Percentiles rank a stretch among this genome's conserved stretches.
Conservation (phyloP, 2,797 vertebrate species). For the Diceros bicornis region DNA sequence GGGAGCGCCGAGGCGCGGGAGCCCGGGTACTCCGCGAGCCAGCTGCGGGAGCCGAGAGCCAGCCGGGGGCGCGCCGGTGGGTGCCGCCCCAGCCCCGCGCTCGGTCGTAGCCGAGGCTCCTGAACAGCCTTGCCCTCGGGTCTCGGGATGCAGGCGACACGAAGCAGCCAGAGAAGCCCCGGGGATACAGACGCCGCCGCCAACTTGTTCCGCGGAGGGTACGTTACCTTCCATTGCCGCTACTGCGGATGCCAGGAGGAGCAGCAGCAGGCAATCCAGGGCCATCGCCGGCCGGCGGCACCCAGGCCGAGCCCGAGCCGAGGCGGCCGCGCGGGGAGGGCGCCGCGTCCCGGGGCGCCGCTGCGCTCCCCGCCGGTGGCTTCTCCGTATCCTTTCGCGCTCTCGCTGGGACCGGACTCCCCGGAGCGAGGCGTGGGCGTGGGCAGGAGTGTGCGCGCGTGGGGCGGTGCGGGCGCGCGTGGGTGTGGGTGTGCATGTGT, state of each 20-base stretch:
- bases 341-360: conserved; percentile 82
- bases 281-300: conserved; percentile 85
- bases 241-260: conserved; percentile 89
- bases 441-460: conserved; percentile 82
- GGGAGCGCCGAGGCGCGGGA: background rate
- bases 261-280: conserved; percentile 86
- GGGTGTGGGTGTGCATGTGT: conserved; percentile 85
- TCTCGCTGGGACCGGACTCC: conserved; percentile 83
- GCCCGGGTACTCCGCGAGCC: background rate
- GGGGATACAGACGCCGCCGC: background rate
- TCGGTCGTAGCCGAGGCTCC: background rate
- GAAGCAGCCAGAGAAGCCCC: background rate
- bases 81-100: conserved; percentile 1
- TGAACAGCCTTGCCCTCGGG: background rate
- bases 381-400: conserved; percentile 84
- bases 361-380: conserved; percentile 81
- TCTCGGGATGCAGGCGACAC: background rate
- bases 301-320: conserved; percentile 80
- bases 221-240: conserved; percentile 89
- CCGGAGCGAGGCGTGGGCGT: conserved; percentile 81
- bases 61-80: conserved; percentile 33
- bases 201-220: conserved; percentile 55
- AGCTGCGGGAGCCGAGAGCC: background rate
- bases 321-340: conserved; percentile 66
- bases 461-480: conserved; percentile 83